Conservation (phyloP, 2,113 vertebrate genomes). For the Oreochromis spilurus region DNA sequence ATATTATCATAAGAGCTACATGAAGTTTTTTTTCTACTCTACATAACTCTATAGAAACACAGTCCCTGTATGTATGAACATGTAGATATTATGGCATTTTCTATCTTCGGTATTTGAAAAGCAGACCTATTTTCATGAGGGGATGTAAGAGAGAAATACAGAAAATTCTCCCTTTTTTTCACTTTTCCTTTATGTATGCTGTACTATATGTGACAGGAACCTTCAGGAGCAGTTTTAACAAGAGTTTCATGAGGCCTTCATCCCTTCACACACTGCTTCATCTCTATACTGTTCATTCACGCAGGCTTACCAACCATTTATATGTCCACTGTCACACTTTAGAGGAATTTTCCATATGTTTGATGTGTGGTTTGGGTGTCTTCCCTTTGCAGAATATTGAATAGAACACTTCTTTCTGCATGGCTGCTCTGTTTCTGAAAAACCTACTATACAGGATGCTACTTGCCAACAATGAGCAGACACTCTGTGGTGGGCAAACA, state of each 20-base stretch:
- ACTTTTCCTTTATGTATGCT: background rate
- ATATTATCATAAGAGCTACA: background rate
- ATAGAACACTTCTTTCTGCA: background rate
- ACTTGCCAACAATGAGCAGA: constrained; percentile 12
- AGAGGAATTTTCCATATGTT: constrained; percentile 52
- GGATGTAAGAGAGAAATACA: background rate
- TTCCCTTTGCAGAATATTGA: background rate
- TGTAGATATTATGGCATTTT: background rate
- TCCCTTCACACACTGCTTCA: constrained; percentile 12
- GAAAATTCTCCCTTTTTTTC: background rate
- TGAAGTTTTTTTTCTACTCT: background rate
- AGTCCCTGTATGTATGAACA: background rate
- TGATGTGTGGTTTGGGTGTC: background rate
- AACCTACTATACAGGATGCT: background rate
- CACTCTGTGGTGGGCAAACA: background rate
- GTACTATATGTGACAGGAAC: background rate
- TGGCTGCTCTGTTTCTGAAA: background rate
- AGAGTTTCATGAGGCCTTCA: constrained; percentile 5
- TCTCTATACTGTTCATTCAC: constrained; percentile 27
- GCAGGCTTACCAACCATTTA: background rate
- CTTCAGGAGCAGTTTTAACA: constrained; percentile 26
- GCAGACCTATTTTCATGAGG: background rate
- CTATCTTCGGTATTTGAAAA: background rate
- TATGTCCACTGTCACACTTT: constrained; percentile 41
- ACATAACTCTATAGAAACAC: background rate